Conservation (phyloP, 1,140 invertebrate genomes). For the Drosophila simulans region DNA sequence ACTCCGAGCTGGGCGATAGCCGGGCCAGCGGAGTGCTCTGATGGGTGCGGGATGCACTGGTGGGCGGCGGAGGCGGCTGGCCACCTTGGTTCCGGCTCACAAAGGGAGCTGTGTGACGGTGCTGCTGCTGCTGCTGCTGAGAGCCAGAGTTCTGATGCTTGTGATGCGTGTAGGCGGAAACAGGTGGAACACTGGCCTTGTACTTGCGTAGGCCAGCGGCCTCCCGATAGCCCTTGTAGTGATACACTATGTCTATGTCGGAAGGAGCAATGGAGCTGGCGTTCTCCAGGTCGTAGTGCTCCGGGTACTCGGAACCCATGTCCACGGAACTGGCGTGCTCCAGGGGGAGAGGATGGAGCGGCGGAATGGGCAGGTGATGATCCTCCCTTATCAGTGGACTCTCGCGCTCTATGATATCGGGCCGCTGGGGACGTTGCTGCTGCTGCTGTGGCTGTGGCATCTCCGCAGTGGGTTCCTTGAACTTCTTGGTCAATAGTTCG, state of each 20-base stretch:
- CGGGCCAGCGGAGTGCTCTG: slow-evolving; percentile 95
- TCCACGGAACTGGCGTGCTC: slow-evolving; percentile 88
- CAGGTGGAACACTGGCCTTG: slow-evolving; percentile 91
- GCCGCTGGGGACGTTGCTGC: slow-evolving; percentile 90
- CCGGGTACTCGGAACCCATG: slow-evolving; percentile 93
- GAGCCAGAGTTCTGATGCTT: slow-evolving; percentile 88
- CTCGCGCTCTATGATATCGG: slow-evolving; percentile 97
- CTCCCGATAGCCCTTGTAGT: slow-evolving; percentile 96
- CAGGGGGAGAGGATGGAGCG: slow-evolving; percentile 88
- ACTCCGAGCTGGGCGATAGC: slow-evolving; percentile 95
- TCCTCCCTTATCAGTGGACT: slow-evolving; percentile 90
- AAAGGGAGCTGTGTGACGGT: slow-evolving; percentile 88
- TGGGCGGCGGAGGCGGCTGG: slow-evolving; percentile 86
- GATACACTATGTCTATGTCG: slow-evolving; percentile 98
- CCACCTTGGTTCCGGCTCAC: slow-evolving; percentile 88
- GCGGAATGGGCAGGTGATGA: slow-evolving; percentile 90
- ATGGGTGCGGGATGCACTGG: slow-evolving; percentile 88
- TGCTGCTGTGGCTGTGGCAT: slow-evolving; percentile 66
- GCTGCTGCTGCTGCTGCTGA: slow-evolving; percentile 87
- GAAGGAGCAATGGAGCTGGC: slow-evolving; percentile 98
- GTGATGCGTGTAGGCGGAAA: slow-evolving; percentile 90
- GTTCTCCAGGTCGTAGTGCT: slow-evolving; percentile 98
- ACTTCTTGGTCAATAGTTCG: slow-evolving; percentile 93
- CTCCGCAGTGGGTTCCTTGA: slow-evolving; percentile 90
- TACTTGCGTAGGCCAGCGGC: slow-evolving; percentile 92